Base-by-base conservation (phyloP, 1,140 invertebrate species). In the Amphibalanus amphitrite region DNA sequence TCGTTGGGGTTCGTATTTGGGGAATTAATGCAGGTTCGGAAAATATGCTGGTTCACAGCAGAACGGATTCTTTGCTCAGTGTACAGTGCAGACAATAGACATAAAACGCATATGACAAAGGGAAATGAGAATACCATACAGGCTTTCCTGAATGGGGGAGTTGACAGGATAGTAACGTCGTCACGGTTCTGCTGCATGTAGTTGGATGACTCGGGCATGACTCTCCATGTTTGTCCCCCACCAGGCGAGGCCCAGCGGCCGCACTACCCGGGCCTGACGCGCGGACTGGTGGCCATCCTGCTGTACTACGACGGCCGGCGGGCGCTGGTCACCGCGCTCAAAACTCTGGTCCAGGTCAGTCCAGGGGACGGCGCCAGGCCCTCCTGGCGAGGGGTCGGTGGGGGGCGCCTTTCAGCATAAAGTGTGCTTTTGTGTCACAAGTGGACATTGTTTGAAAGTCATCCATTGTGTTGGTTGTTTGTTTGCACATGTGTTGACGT, bases 261-360 rank as follows among this genome's bases (percentile, higher is more conserved):
- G 20, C 85, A 91, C 76, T 90, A 95, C 83, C 92, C 93, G 15
- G 91, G 91, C 0, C 82, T 95, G 76, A 88, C 92, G 0, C 83
- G 95, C 72, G 95, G 95, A 17, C 83, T 97, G 69, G 88, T 96
- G 47, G 94, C 95, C 20, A 87, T 98, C 29, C 80, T 96, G 17
- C 82, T 98, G 17, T 97, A 95, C 79, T 97, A 95, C 77, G 95
- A 98, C 82, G 93, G 92, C 3, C 85, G 90, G 70, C 87, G 90
- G 76, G 87, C 89, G 33, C 78, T 96, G 0, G 87, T 89, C 6
- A 87, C 86, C 76, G 84, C 92, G 0, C 81, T 98, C n/a, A 79
- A 82, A 72, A 78, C 79, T 0, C 74, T 85, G 38, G 76, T 84
- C 29, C 81, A 84, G 75, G 81, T 82, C 23, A 74, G 82, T 67